phyloP scores from a whole-genome alignment of 2,113 vertebrate species.

The Cyanocitta stelleri region DNA sequence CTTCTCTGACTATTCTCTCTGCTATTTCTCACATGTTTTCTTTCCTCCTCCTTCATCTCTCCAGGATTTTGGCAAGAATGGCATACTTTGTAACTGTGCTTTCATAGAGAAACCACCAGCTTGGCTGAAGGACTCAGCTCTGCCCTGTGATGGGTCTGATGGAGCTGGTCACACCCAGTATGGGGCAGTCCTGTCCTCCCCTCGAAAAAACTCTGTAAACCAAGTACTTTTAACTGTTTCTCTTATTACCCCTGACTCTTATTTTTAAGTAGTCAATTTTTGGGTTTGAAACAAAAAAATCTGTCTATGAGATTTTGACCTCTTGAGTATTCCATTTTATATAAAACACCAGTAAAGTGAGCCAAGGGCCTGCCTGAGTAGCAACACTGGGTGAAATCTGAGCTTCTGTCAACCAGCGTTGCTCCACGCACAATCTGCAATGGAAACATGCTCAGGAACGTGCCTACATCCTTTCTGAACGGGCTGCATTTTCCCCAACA shows the following conservation, averaged over 20 bases:
- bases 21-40: background rate
- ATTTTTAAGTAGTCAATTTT: background rate
- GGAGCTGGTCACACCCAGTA: too few species aligned
- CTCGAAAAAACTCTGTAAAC: too few species aligned
- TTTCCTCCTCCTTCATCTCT: background rate
- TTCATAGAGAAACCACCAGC: background rate
- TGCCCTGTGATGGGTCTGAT: too few species aligned
- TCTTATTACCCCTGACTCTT: background rate
- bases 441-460: background rate
- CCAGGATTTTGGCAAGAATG: background rate
- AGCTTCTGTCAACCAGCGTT: accelerated
- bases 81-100: background rate
- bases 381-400: background rate
- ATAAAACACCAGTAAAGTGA: background rate
- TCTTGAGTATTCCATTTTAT: background rate
- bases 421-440: background rate
- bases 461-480: background rate
- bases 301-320: background rate
- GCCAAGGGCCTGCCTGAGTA: background rate
- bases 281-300: background rate
- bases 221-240: background rate
- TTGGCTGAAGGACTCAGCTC: background rate
- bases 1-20: background rate
- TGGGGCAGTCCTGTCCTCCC: too few species aligned
- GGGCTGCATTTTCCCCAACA: background rate